phyloP scores from a whole-genome alignment of 2,888 invertebrate species.

The Polylopha cassiicola region DNA sequence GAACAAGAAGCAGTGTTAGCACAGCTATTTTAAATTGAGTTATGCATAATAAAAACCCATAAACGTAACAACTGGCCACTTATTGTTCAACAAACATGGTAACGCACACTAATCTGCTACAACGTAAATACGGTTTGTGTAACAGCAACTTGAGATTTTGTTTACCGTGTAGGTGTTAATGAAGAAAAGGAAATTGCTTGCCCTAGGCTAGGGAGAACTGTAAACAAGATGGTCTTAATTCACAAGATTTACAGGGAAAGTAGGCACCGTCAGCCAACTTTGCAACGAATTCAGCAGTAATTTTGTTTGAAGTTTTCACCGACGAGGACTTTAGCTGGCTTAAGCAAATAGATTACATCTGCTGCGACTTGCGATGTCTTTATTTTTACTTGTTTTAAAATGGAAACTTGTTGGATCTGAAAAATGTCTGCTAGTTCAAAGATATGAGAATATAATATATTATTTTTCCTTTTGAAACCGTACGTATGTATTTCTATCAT shows the following conservation, averaged over 20 bases:
- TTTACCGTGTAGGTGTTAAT: constrained; percentile 16
- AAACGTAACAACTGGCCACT: constrained; percentile 40
- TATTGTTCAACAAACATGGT: constrained; percentile 36
- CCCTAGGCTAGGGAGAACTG: constrained; percentile 11
- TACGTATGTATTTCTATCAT: too few relatives aligned
- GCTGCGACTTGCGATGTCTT: neutral
- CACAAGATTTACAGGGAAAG: constrained; percentile 15
- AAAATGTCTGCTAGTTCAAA: too few relatives aligned
- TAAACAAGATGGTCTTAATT: constrained; percentile 16
- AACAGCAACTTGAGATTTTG: constrained; percentile 13
- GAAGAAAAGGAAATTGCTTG: constrained; percentile 18
- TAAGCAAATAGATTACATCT: neutral
- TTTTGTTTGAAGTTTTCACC: constrained; percentile 1
- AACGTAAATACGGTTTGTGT: constrained; percentile 8
- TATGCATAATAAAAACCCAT: constrained; percentile 33
- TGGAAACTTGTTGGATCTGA: too few relatives aligned
- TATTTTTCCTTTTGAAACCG: too few relatives aligned
- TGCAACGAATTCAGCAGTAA: constrained; percentile 8
- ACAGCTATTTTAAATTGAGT: constrained; percentile 24
- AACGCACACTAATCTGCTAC: constrained; percentile 15
- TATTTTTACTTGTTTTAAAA: too few relatives aligned
- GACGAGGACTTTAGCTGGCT: constrained; percentile 6
- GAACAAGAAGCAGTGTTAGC: constrained; percentile 9
- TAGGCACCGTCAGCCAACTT: constrained; percentile 4
- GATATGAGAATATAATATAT: too few relatives aligned